Evolutionary conservation across 1,140 invertebrate species (phyloP).

Genomic region (Polyergus mexicanus): DNA sequence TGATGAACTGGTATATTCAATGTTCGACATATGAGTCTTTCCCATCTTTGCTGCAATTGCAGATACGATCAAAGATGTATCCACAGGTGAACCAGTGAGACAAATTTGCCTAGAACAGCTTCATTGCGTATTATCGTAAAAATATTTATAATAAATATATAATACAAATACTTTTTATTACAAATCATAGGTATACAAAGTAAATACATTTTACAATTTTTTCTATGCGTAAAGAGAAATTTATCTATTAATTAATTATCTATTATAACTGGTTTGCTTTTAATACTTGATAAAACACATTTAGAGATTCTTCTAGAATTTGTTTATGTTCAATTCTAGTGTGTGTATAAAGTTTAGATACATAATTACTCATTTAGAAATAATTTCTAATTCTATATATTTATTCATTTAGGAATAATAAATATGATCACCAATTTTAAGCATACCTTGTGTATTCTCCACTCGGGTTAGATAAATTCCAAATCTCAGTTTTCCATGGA

Average conservation of each 20-base stretch:
- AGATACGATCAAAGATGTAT: conserved; percentile 86
- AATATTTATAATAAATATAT: too few relatives aligned
- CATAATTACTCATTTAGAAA: neutral
- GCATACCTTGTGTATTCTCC: conserved; percentile 58
- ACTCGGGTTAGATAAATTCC: conserved; percentile 90
- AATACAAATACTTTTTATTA: conserved; percentile 49
- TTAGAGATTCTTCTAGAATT: neutral
- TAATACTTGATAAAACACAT: conserved; percentile 4
- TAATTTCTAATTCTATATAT: too few relatives aligned
- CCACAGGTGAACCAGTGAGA: conserved; percentile 84
- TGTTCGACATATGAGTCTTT: conserved; percentile 89
- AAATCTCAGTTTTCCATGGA: conserved; percentile 92
- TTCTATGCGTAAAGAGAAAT: neutral
- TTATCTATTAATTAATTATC: neutral
- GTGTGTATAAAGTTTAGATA: conserved; percentile 12
- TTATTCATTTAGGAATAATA: conserved; percentile 15
- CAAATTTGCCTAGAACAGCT: too few relatives aligned
- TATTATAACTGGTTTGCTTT: neutral
- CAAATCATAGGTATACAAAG: conserved; percentile 18
- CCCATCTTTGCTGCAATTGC: conserved; percentile 89
- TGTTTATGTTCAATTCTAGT: neutral
- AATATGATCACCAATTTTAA: conserved; percentile 80
- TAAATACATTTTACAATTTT: conserved; percentile 4
- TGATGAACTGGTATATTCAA: conserved; percentile 89
- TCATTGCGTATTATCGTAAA: conserved; percentile 84